Evolutionary conservation across 1,140 invertebrate species (phyloP).

Genomic region (Drosophila funebris): DNA sequence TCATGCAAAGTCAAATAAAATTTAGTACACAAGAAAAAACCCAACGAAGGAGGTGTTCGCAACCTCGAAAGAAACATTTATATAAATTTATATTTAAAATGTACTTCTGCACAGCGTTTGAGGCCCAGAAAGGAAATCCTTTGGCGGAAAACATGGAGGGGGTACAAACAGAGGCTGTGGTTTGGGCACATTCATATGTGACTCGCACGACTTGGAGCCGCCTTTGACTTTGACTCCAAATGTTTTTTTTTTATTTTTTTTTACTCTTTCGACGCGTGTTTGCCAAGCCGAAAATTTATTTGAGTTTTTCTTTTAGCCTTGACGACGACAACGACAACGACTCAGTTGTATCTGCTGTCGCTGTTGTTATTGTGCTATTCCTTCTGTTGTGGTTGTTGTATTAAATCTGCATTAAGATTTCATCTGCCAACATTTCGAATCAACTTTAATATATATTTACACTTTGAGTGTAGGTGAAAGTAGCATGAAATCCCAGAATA

Average conservation of each 20-base stretch:
- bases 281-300: constrained; percentile 51
- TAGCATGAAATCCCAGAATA: constrained; percentile 16
- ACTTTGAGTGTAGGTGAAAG: not conserved
- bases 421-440: constrained; percentile 35
- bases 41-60: constrained; percentile 21
- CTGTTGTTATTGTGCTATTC: not conserved
- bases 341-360: not conserved
- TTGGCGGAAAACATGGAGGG: not conserved
- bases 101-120: constrained; percentile 1
- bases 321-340: not conserved
- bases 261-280: constrained; percentile 32
- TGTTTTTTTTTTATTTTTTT: not conserved
- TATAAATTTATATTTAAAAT: constrained; percentile 56
- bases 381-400: not conserved
- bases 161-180: not conserved
- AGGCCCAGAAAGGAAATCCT: not conserved
- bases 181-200: constrained; percentile 35
- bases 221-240: constrained; percentile 18
- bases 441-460: constrained; percentile 10
- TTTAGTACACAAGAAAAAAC: constrained; percentile 54
- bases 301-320: constrained; percentile 44
- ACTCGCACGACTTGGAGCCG: constrained; percentile 27
- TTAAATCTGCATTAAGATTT: constrained; percentile 62
- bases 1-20: constrained; percentile 74
- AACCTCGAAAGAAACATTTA: constrained; percentile 47